These are phyloP conservation scores for Oreochromis spilurus DNA, from an alignment of 2,113 vertebrate genomes.

Conservation along the genomic window DNA sequence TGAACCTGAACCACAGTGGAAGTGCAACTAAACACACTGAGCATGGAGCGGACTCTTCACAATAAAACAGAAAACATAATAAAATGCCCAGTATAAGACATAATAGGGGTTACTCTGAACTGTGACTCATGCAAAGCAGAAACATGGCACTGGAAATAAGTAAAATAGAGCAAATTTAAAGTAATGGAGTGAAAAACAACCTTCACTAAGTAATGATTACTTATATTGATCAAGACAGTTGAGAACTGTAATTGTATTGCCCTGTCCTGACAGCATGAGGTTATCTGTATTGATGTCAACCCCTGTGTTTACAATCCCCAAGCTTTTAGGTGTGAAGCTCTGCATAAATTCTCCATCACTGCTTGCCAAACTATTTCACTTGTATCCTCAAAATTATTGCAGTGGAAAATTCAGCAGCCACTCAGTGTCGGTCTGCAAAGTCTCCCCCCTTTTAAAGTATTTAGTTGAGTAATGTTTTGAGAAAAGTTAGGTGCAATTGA, in stretches of 20 bases:
- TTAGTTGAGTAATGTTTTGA: not conserved
- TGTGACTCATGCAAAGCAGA: not conserved
- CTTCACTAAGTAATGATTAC: not conserved
- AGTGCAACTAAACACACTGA: not conserved
- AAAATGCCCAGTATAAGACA: not conserved
- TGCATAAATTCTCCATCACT: not conserved
- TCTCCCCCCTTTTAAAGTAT: not conserved
- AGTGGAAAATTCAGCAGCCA: not conserved
- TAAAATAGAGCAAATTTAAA: not conserved
- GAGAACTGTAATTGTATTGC: not conserved
- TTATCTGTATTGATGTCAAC: not conserved
- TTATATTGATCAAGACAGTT: not conserved
- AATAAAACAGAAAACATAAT: not conserved
- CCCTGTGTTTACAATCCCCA: not conserved
- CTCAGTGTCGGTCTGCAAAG: not conserved
- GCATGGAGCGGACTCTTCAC: not conserved
- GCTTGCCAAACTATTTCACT: not conserved
- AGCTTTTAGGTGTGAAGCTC: not conserved
- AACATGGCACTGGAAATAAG: not conserved
- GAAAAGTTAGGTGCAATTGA: not conserved
- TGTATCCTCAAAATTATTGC: not conserved
- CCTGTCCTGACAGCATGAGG: not conserved
- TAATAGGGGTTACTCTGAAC: not conserved
- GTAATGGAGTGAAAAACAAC: not conserved
- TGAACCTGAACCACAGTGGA: not conserved